Conservation (phyloP, 2,888 invertebrate species). For the Brachynemurus nebulosus region DNA sequence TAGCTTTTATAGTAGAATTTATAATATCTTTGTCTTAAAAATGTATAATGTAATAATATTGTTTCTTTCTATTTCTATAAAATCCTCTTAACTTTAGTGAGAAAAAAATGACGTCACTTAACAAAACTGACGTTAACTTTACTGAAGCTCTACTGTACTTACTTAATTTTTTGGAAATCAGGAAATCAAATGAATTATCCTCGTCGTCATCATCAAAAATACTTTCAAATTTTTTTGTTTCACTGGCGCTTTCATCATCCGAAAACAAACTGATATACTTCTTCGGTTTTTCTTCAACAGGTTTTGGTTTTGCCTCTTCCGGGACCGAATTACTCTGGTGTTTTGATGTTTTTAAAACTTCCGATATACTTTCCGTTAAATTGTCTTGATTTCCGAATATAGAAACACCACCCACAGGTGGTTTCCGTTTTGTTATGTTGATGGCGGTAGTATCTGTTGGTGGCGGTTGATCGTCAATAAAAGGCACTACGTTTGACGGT, state of each 20-base stretch:
- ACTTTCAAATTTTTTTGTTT: conserved; percentile 8
- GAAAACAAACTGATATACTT: conserved; percentile 22
- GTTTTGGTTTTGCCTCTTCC: neutral
- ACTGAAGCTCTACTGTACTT: no score
- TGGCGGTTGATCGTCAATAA: conserved; percentile 26
- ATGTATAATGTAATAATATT: no score
- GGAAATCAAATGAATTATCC: conserved; percentile 11
- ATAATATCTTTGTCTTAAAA: no score
- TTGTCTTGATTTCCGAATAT: conserved; percentile 32
- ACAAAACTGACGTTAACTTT: no score
- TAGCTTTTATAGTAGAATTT: no score
- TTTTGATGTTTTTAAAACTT: conserved; percentile 9
- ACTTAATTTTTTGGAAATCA: conserved; percentile 4
- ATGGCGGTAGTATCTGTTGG: neutral
- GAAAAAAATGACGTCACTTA: no score
- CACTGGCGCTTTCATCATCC: conserved; percentile 18
- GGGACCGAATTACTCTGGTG: conserved; percentile 4
- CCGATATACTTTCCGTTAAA: conserved; percentile 8
- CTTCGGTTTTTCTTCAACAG: neutral
- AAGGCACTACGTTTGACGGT: conserved; percentile 18
- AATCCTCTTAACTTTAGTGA: no score
- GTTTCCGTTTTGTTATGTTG: neutral
- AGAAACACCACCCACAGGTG: conserved; percentile 40
- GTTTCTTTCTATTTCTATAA: no score
- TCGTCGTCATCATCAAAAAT: conserved; percentile 19